Evolutionary conservation across 2,888 invertebrate genomes (phyloP).

Genomic region (Tipula unca): DNA sequence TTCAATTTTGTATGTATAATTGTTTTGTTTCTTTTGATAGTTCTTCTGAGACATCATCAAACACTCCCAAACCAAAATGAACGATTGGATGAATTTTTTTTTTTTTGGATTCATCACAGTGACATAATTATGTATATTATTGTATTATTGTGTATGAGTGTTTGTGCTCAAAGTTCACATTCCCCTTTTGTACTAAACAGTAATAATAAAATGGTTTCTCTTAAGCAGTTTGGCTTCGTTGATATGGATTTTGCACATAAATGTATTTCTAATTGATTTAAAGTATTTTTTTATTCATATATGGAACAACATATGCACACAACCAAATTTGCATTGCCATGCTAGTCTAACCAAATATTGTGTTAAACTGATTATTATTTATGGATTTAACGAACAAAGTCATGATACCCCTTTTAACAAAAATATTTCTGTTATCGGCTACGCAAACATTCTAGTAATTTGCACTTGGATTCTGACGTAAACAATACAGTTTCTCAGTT

Average conservation of each 20-base stretch:
- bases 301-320: too few relatives aligned
- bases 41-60: not conserved
- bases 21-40: not conserved
- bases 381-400: not conserved
- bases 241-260: not conserved
- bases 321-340: not conserved
- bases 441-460: not conserved
- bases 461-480: not conserved
- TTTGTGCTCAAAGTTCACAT: not conserved
- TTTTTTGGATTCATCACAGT: not conserved
- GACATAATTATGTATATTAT: too few relatives aligned
- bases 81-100: not conserved
- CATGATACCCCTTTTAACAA: not conserved
- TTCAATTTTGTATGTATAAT: not conserved
- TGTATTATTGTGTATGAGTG: not conserved
- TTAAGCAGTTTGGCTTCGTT: not conserved
- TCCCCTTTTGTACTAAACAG: not conserved
- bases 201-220: not conserved
- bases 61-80: not conserved
- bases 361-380: not conserved
- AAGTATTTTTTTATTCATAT: too few relatives aligned
- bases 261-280: too few relatives aligned
- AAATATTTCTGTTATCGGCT: not conserved
- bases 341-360: not conserved
- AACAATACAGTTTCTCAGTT: not conserved